Evolutionary conservation across 2,797 vertebrate species (phyloP), one percentile per base, ranked within the genome.

Genomic region (Myripristis murdjan): DNA sequence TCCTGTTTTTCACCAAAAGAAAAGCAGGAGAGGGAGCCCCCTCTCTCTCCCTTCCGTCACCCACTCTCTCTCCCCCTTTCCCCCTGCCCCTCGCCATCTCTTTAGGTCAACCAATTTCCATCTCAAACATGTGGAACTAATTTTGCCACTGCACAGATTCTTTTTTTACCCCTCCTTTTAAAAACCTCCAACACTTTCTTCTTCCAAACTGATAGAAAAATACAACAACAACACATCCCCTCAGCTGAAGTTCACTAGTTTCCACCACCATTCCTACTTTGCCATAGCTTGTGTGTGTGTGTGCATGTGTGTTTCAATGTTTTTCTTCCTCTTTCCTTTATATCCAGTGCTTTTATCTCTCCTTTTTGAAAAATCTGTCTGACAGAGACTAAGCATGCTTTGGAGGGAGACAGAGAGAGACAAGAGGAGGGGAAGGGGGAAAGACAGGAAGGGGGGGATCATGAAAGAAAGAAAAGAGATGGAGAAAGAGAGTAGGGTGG

Each of bases 71-170:
- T 63, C 81, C 84, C 77, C 76, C 75, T 72, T 76, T 80, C 73
- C 77, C 82, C 70, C 80, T 87, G 86, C 88, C 90, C 90, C 87
- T 85, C 84, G 85, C 93, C 85, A 92, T 92, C 71, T 92, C 93
- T 93, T 86, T 89, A 85, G 93, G 94, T 94, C 93, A 92, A 93
- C 87, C 90, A 93, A 92, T 93, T 92, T 94, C 95, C 92, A 93
- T 95, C 92, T 93, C 92, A 94, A 95, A 94, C 95, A 96, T 94
- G 94, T 96, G 95, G 95, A 95, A 95, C 94, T 95, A 93, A 96
- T 96, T 95, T 95, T 86, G 87, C 84, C 89, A 82, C 79, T 85
- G 88, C 87, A 88, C 85, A 77, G 75, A 86, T 85, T 85, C 72
- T 63, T 64, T 69, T 63, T 64, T 59, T 57, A 54, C 28, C 31